Conservation (phyloP, 1,140 invertebrate species). For the Temnothorax longispinosus region DNA sequence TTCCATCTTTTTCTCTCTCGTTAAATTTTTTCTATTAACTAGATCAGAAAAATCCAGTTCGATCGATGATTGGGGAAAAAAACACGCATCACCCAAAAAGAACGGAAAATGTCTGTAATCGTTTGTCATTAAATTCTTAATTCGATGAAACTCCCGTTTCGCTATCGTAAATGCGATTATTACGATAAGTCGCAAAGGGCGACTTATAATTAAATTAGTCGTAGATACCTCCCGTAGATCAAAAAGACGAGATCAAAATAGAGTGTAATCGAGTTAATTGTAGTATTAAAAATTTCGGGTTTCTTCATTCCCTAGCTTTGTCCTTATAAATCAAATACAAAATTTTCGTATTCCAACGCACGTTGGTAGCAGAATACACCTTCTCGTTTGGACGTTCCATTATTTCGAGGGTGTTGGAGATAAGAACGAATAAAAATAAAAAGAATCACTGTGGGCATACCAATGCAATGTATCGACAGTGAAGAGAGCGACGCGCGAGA, state of each 20-base stretch:
- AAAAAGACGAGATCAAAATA: not conserved
- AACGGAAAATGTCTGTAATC: not conserved
- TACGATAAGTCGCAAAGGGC: not conserved
- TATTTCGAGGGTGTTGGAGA: not conserved
- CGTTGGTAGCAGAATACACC: not conserved
- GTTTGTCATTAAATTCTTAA: not conserved
- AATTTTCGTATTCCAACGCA: not conserved
- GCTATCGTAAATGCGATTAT: not conserved
- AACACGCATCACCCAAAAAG: not conserved
- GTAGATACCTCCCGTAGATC: too few relatives aligned
- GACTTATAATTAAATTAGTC: not conserved
- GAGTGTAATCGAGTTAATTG: not conserved
- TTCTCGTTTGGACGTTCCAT: not conserved
- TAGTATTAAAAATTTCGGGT: not conserved
- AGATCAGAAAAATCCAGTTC: not conserved
- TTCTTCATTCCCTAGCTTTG: not conserved
- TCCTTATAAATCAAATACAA: not conserved
- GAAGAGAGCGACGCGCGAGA: slow-evolving; percentile 29
- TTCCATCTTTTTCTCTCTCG: not conserved
- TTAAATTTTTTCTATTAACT: not conserved
- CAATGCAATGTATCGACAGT: slow-evolving; percentile 1
- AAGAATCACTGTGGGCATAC: slow-evolving; percentile 5
- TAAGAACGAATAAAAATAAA: not conserved
- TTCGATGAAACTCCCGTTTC: not conserved
- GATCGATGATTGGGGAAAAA: not conserved